Percentiles rank a stretch among this genome's conserved stretches.
These are phyloP conservation scores for Eublepharis macularius DNA, from an alignment of 2,113 vertebrate genomes.

Conservation along the genomic window DNA sequence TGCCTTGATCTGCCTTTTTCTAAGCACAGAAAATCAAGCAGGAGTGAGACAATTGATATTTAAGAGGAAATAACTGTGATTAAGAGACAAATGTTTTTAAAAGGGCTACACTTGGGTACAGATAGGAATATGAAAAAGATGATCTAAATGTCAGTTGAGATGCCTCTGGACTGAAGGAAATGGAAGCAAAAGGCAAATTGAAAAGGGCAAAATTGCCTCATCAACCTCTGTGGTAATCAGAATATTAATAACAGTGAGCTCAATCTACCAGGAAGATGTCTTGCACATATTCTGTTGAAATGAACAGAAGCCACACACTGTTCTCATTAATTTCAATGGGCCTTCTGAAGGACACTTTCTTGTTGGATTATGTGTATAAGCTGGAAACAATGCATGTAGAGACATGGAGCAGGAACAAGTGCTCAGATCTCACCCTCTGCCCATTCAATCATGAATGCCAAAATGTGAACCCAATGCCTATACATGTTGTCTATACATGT, in stretches of 20 bases:
- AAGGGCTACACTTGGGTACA: neutral
- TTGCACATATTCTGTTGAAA: neutral
- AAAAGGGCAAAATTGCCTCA: no score
- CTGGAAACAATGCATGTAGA: no score
- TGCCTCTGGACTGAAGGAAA: neutral
- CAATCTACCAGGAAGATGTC: neutral
- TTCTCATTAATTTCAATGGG: no score
- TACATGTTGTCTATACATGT: no score
- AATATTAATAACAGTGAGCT: neutral
- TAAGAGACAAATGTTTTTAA: neutral
- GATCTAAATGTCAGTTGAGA: neutral
- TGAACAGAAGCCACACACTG: no score
- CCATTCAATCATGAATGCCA: no score
- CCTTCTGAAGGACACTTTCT: no score
- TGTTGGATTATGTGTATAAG: no score
- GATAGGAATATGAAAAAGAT: neutral
- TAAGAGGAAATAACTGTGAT: slow-evolving; percentile 22
- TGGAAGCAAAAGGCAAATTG: neutral
- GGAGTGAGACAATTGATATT: neutral
- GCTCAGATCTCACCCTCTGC: no score
- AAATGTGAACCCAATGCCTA: no score
- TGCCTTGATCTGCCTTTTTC: slow-evolving; percentile 21
- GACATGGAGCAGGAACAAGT: no score
- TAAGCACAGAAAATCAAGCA: slow-evolving; percentile 8
- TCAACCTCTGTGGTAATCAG: neutral